A percentile compares a stretch with the other conserved stretches of the same genome.
These are phyloP conservation scores for Toxotes jaculatrix DNA, from an alignment of 2,113 vertebrate species.

Conservation along the genomic window DNA sequence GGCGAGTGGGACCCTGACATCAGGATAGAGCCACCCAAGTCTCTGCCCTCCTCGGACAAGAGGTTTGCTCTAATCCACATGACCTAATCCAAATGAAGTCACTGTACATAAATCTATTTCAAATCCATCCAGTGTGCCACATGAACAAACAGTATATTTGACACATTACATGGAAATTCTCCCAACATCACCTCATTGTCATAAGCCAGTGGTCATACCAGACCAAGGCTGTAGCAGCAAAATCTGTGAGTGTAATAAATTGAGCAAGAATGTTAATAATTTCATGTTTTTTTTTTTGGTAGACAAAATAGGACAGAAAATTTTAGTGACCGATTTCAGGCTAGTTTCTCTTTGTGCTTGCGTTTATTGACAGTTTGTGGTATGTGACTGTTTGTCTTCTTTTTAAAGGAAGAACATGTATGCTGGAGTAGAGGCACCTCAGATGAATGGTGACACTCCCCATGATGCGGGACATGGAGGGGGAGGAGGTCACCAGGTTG, in stretches of 20 bases:
- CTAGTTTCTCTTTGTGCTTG: neutral
- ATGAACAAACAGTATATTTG: neutral
- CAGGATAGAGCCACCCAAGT: slow-evolving; percentile 97
- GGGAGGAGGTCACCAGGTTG: slow-evolving; percentile 89
- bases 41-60: slow-evolving; percentile 96
- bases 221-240: neutral
- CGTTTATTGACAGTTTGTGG: neutral
- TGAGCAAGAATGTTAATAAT: too few species aligned
- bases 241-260: neutral
- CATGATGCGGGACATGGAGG: slow-evolving; percentile 88
- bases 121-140: neutral
- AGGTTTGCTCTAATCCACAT: slow-evolving; percentile 82
- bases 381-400: neutral
- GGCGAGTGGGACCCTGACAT: slow-evolving; percentile 99
- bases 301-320: neutral
- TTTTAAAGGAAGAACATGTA: slow-evolving; percentile 93
- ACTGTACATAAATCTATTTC: neutral
- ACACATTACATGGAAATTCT: neutral
- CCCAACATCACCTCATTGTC: neutral
- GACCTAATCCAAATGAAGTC: neutral
- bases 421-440: slow-evolving; percentile 87
- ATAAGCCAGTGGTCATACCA: neutral
- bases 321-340: neutral
- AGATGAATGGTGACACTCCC: slow-evolving; percentile 94
- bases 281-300: neutral